Conservation (phyloP, 2,113 vertebrate genomes). For the Hyaena hyaena region DNA sequence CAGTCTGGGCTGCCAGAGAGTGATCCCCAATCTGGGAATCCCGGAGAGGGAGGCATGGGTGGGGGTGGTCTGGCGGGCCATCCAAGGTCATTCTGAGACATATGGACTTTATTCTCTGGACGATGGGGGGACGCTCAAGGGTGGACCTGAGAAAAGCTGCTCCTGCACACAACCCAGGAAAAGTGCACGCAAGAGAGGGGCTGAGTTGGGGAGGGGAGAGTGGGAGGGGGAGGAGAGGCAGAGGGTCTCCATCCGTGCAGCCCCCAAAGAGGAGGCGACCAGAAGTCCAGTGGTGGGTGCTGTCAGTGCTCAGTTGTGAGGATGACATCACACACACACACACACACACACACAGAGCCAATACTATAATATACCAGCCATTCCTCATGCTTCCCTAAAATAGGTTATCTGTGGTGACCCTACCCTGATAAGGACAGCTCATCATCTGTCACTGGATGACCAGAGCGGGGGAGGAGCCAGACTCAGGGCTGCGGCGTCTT, state of each 20-base stretch:
- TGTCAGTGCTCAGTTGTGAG: neutral
- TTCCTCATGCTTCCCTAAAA: too few species aligned
- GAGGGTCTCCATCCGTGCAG: rapidly evolving
- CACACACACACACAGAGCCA: neutral
- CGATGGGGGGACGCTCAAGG: neutral
- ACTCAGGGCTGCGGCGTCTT: neutral
- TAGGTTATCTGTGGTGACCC: neutral
- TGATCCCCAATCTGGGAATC: neutral
- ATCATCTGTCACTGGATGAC: neutral
- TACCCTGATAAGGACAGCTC: neutral
- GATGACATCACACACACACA: neutral
- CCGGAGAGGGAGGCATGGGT: too few species aligned
- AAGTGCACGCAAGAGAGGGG: neutral
- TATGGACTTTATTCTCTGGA: neutral
- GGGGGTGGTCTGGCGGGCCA: neutral
- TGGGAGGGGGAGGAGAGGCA: neutral
- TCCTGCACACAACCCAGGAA: neutral
- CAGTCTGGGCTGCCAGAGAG: neutral
- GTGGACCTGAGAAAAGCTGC: neutral
- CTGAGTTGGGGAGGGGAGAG: neutral
- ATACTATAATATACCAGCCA: neutral
- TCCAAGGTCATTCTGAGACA: neutral
- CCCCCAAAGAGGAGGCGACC: neutral
- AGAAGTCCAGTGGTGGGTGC: neutral
- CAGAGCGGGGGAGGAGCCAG: neutral